Base-by-base conservation (phyloP, 1,140 invertebrate genomes). In the Dufourea novaeangliae region DNA sequence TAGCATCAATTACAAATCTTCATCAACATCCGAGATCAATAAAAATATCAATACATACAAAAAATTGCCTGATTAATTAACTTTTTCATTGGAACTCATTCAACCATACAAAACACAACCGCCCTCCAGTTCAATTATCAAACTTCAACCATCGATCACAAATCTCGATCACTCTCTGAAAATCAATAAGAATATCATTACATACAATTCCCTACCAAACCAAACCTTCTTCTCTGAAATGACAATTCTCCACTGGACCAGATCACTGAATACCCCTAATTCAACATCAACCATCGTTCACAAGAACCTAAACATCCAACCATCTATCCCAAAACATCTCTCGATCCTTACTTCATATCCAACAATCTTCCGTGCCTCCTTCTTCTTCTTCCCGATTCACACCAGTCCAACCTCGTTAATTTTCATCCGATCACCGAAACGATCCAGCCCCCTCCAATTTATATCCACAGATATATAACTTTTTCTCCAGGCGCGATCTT, bases 151-250 rank as follows among this genome's bases (percentile, higher is more conserved):
- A 44, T 37, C 57, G 57, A 61, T n/a, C 17, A 2, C 0, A 7
- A 61, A 20, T 34, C n/a, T 62, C 59, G 59, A 62, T 62, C 59
- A 34, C n/a, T n/a, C n/a, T n/a, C n/a, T n/a, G n/a, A n/a, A n/a
- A n/a, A n/a, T n/a, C n/a, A n/a, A n/a, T n/a, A n/a, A n/a, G n/a
- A n/a, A n/a, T n/a, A n/a, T n/a, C n/a, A n/a, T n/a, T n/a, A n/a
- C n/a, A n/a, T n/a, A n/a, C n/a, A n/a, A n/a, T n/a, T n/a, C n/a
- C n/a, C n/a, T n/a, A n/a, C n/a, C n/a, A n/a, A n/a, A n/a, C n/a
- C n/a, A n/a, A n/a, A n/a, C n/a, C n/a, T n/a, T n/a, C n/a, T n/a
- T n/a, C n/a, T n/a, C n/a, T n/a, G n/a, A n/a, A n/a, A n/a, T n/a
- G n/a, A n/a, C n/a, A n/a, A n/a, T n/a, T n/a, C n/a, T n/a, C n/a